Evolutionary conservation across 2,797 vertebrate genomes (phyloP).

Genomic region (Poeciliopsis presidionis): DNA sequence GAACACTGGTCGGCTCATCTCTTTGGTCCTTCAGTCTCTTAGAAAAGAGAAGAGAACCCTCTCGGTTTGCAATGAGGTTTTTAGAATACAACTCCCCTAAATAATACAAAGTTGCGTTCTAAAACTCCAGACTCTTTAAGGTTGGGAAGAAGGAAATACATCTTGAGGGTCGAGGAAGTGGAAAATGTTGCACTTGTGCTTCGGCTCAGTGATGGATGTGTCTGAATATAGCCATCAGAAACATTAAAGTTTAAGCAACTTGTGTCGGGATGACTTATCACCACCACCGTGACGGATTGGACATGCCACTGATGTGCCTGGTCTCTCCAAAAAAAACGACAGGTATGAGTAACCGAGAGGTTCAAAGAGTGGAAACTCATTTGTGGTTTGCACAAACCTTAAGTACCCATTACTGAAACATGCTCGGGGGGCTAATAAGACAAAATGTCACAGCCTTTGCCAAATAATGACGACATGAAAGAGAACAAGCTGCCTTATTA

Average conservation of each 20-base stretch:
- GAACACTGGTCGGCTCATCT: neutral
- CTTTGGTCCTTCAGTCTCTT: neutral
- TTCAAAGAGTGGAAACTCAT: too few species aligned
- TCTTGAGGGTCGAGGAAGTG: neutral
- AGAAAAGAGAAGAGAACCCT: neutral
- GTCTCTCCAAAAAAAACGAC: neutral
- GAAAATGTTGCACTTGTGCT: neutral
- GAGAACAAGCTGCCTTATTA: neutral
- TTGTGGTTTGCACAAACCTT: neutral
- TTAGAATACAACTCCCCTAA: neutral
- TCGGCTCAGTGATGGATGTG: neutral
- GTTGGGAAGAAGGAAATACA: neutral
- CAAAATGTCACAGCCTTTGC: neutral
- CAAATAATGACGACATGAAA: neutral
- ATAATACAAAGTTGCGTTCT: neutral
- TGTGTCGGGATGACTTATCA: neutral
- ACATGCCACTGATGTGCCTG: neutral
- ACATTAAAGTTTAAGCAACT: conserved; percentile 6
- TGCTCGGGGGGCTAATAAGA: neutral
- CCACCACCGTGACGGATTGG: neutral
- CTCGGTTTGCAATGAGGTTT: neutral
- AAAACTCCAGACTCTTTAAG: neutral
- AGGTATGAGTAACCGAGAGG: neutral
- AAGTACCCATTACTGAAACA: neutral
- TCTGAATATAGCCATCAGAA: neutral